phyloP scores from a whole-genome alignment of 2,113 vertebrate genomes.

The Corythaixoides concolor region DNA sequence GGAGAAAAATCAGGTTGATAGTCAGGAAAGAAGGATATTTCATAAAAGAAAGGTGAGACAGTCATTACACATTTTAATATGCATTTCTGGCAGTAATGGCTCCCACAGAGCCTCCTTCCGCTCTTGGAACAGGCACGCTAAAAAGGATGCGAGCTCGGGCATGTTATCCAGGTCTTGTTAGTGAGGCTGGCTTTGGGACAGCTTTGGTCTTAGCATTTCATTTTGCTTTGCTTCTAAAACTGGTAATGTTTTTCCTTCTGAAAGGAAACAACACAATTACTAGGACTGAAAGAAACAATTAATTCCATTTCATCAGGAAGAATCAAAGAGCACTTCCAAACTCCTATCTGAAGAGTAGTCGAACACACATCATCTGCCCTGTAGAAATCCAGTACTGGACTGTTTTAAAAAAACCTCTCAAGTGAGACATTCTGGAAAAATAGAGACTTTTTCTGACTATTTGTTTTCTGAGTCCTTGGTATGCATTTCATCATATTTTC shows the following conservation, averaged over 20 bases:
- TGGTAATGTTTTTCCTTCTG: neutral
- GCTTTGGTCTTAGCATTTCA: neutral
- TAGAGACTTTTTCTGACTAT: neutral
- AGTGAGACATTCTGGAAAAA: neutral
- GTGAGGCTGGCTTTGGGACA: neutral
- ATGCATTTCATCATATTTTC: neutral
- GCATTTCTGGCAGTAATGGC: neutral
- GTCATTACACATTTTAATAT: neutral
- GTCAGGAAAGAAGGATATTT: neutral
- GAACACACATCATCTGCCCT: neutral
- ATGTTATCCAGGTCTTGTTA: neutral
- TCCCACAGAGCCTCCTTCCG: neutral
- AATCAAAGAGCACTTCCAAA: neutral
- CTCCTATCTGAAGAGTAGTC: neutral
- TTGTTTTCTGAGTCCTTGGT: neutral
- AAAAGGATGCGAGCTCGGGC: neutral
- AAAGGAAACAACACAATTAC: neutral
- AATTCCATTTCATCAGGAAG: neutral
- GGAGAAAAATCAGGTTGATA: neutral
- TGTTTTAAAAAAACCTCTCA: neutral
- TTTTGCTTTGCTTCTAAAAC: neutral
- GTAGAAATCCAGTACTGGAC: neutral
- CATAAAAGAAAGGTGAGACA: neutral
- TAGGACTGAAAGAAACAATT: neutral
- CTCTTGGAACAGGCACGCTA: neutral